Percentiles rank a stretch among this genome's conserved stretches.
Evolutionary conservation across 2,888 invertebrate genomes (phyloP).

Genomic region (Drosophila kambysellisi): DNA sequence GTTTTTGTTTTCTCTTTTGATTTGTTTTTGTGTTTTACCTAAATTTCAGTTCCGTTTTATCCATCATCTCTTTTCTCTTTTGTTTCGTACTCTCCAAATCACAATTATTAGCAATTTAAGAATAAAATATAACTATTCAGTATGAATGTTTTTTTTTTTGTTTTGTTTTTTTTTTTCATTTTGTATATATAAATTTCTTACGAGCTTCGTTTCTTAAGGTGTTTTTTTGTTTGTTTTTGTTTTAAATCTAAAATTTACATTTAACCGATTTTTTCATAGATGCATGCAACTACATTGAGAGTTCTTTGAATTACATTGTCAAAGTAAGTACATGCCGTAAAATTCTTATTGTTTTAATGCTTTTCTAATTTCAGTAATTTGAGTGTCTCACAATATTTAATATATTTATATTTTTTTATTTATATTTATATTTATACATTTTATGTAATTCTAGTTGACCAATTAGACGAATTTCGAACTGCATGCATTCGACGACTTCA

Average conservation of each 20-base stretch:
- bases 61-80: conserved; percentile 39
- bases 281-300: conserved; percentile 52
- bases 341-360: conserved; percentile 21
- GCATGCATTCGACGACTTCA: conserved; percentile 18
- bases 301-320: conserved; percentile 35
- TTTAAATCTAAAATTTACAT: conserved; percentile 62
- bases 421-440: conserved; percentile 65
- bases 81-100: conserved; percentile 82
- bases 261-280: conserved; percentile 33
- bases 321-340: conserved; percentile 36
- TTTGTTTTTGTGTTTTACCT: conserved; percentile 56
- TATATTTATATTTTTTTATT: conserved; percentile 34
- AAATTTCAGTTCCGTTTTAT: conserved; percentile 74
- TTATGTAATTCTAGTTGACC: conserved; percentile 62
- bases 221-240: background rate
- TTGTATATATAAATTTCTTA: conserved; percentile 61
- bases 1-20: conserved; percentile 12
- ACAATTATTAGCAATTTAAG: conserved; percentile 81
- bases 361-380: conserved; percentile 21
- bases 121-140: conserved; percentile 77
- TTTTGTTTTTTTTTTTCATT: conserved; percentile 16
- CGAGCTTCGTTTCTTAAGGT: conserved; percentile 16
- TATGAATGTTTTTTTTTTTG: conserved; percentile 49
- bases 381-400: conserved; percentile 54
- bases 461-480: conserved; percentile 27